Base-by-base conservation (phyloP, 2,797 vertebrate species). In the Alcedo atthis region DNA sequence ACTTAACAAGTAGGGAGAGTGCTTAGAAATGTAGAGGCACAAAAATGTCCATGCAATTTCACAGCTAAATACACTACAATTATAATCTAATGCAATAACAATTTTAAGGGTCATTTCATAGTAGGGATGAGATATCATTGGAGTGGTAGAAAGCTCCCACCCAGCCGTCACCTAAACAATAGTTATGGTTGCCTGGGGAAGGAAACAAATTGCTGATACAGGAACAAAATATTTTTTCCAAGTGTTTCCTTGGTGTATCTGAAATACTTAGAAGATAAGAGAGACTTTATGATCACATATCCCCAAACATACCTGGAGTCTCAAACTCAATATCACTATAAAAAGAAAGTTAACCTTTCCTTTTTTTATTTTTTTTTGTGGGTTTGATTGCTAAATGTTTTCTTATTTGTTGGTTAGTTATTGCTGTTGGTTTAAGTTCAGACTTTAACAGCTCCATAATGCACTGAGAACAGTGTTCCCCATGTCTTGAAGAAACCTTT, bases 41-140 rank as follows among this genome's bases (percentile, higher is more conserved):
- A 70, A 57, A 92, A 93, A 87, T 0, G 51, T 85, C 92, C 71
- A 54, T 86, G 85, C 84, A 95, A 93, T 96, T 95, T 96, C 93
- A 95, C 86, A 94, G 93, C 78, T 94, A 95, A 93, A 96, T 92
- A 92, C 81, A 81, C 91, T 84, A 82, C 90, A 92, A 85, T 94
- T 92, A 91, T 89, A 90, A 92, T 94, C 79, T 85, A 88, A 80
- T 71, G 88, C 81, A 93, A 66, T 94, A 96, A 90, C 84, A 74
- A 93, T 96, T 94, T 95, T 85, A 91, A 96, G 95, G 94, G 92
- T 93, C 88, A 91, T 95, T 95, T 94, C 81, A 62, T 88, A 62
- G 54, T 32, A 66, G 49, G 62, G 62, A 84, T 53, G 79, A 84
- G 57, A 68, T 91, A 53, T 42, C 32, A 37, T 82, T 53, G 25